Evolutionary conservation across 2,888 invertebrate genomes (phyloP).

Genomic region (Caradrina kadenii): DNA sequence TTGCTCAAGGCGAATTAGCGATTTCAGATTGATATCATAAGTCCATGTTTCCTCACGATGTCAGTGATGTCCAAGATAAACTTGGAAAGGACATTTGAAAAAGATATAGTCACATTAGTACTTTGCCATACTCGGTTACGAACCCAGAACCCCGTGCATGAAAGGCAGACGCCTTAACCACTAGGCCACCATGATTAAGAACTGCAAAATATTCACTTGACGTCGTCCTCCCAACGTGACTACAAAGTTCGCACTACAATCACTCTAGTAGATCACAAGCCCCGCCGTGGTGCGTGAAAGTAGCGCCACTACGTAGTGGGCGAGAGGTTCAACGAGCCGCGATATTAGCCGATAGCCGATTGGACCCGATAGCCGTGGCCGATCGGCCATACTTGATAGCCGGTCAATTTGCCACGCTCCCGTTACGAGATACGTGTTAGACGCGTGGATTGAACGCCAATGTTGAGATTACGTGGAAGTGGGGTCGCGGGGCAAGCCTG

Average conservation of each 20-base stretch:
- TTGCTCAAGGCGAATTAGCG: no score
- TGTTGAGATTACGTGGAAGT: background rate
- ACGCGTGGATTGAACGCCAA: slow-evolving; percentile 20
- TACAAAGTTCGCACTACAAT: background rate
- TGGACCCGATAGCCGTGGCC: background rate
- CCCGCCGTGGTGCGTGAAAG: background rate
- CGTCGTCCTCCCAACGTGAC: background rate
- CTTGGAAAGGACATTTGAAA: no score
- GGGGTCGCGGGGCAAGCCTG: background rate
- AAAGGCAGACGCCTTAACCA: no score
- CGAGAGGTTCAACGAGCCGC: slow-evolving; percentile 43
- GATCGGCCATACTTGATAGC: slow-evolving; percentile 12
- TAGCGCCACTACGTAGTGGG: slow-evolving; percentile 8
- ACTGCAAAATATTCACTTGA: background rate
- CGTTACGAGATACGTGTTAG: slow-evolving; percentile 1
- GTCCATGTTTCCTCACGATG: no score
- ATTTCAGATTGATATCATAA: no score
- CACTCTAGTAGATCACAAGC: slow-evolving; percentile 15
- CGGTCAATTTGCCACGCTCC: slow-evolving; percentile 1
- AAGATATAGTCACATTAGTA: no score
- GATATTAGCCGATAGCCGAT: slow-evolving; percentile 41
- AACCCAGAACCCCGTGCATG: no score
- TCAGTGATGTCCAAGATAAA: no score
- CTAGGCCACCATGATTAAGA: no score
- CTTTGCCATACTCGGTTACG: no score